Conservation (phyloP, 37 sponge, comb jelly and placozoan species). For the Haliclona indistincta region DNA sequence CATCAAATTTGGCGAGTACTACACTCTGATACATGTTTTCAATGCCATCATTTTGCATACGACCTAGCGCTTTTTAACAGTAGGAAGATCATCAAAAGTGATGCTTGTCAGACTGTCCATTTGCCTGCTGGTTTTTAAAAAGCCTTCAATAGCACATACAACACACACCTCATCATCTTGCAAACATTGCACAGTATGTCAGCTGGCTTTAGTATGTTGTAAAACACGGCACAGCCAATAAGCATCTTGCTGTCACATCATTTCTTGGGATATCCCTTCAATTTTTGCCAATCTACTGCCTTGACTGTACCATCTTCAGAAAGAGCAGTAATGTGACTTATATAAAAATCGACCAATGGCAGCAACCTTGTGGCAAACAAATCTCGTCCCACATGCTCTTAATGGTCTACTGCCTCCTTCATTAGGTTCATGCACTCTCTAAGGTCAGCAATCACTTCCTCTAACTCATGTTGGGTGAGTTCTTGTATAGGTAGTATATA, state of each 20-base stretch:
- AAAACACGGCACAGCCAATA: constrained; percentile 43
- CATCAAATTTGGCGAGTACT: neutral
- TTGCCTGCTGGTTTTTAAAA: constrained; percentile 38
- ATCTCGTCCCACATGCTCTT: constrained; percentile 44
- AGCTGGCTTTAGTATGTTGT: constrained; percentile 45
- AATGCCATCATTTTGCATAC: constrained; percentile 15
- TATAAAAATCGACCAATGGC: constrained; percentile 21
- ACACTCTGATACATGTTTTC: constrained; percentile 9
- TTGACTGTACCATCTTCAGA: constrained; percentile 26
- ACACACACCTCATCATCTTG: constrained; percentile 50
- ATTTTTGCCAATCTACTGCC: constrained; percentile 35
- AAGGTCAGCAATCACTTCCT: constrained; percentile 15
- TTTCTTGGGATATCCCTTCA: constrained; percentile 45
- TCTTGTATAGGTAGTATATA: constrained; percentile 41
- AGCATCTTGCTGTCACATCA: constrained; percentile 27
- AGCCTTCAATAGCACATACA: constrained; percentile 57
- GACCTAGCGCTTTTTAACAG: constrained; percentile 54
- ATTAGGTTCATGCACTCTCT: constrained; percentile 18
- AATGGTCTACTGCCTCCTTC: constrained; percentile 17
- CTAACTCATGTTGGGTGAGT: constrained; percentile 45
- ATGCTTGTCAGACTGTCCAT: constrained; percentile 33
- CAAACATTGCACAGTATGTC: constrained; percentile 32
- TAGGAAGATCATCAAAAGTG: constrained; percentile 35
- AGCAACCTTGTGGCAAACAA: constrained; percentile 60
- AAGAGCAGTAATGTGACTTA: constrained; percentile 19